Percentiles rank a stretch among this genome's conserved stretches.
phyloP scores from a whole-genome alignment of 2,888 invertebrate genomes.

The Ormyrus thymus region DNA sequence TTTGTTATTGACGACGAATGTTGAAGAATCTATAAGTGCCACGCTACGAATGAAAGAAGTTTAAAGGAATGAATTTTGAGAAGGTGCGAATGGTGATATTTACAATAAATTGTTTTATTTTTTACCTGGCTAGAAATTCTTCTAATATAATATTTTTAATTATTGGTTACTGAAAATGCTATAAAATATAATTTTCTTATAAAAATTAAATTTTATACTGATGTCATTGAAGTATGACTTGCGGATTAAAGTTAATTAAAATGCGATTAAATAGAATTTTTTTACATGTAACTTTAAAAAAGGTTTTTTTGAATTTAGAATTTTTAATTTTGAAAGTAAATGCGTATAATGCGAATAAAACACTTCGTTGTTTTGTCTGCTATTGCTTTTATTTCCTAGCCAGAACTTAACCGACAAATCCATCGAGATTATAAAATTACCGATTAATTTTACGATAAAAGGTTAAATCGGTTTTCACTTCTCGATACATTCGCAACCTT shows the following conservation, averaged over 20 bases:
- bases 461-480: background rate
- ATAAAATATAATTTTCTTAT: no score
- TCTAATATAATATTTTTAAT: no score
- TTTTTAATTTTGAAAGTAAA: no score
- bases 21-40: slow-evolving; percentile 51
- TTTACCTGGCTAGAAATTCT: background rate
- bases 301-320: no score
- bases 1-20: slow-evolving; percentile 31
- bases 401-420: slow-evolving; percentile 13
- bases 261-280: no score
- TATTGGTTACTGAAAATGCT: no score
- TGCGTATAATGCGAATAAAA: background rate
- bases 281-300: no score
- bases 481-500: slow-evolving; percentile 32
- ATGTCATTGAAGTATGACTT: no score
- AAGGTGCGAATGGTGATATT: background rate
- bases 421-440: slow-evolving; percentile 11
- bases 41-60: slow-evolving; percentile 28
- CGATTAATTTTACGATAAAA: background rate
- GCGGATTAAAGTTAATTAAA: no score
- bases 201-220: no score
- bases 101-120: background rate
- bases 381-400: slow-evolving; percentile 27
- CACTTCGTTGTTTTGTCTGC: background rate
- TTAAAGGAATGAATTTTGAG: slow-evolving; percentile 11